phyloP scores from a whole-genome alignment of 2,797 vertebrate species.

The Amphiprion clarkii region DNA sequence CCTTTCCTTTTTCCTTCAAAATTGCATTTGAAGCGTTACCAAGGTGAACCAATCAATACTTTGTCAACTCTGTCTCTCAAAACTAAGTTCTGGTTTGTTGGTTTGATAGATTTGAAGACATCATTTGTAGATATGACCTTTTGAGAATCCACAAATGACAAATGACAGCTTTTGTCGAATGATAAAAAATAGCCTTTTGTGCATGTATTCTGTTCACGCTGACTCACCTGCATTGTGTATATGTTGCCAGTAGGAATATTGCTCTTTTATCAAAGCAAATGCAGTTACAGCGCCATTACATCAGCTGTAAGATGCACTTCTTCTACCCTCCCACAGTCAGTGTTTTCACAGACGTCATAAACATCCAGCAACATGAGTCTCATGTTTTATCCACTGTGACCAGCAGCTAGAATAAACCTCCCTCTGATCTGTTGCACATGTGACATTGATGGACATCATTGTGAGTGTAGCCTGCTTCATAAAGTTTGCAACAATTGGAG shows the following conservation, averaged over 20 bases:
- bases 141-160: slow-evolving; percentile 21
- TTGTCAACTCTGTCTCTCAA: slow-evolving; percentile 42
- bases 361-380: slow-evolving; percentile 17
- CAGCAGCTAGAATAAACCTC: slow-evolving; percentile 6
- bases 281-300: slow-evolving; percentile 55
- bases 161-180: slow-evolving; percentile 18
- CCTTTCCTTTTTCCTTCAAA: slow-evolving; percentile 23
- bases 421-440: background rate
- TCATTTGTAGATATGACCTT: slow-evolving; percentile 41
- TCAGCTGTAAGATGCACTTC: slow-evolving; percentile 46
- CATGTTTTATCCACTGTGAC: background rate
- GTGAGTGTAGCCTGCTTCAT: slow-evolving; percentile 16
- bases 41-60: slow-evolving; percentile 71
- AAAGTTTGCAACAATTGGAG: slow-evolving; percentile 19
- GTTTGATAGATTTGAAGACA: slow-evolving; percentile 35
- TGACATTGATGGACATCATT: slow-evolving; percentile 2
- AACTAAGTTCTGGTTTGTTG: slow-evolving; percentile 47
- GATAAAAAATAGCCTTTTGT: background rate
- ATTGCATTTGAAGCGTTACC: slow-evolving; percentile 66
- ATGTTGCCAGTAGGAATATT: slow-evolving; percentile 29
- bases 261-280: slow-evolving; percentile 45
- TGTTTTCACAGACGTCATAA: slow-evolving; percentile 29
- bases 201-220: slow-evolving; percentile 4
- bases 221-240: slow-evolving; percentile 30
- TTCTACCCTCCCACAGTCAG: slow-evolving; percentile 31